Evolutionary conservation across 2,797 vertebrate species (phyloP), one percentile per base, ranked within the genome.

Genomic region (Capromys pilorides): DNA sequence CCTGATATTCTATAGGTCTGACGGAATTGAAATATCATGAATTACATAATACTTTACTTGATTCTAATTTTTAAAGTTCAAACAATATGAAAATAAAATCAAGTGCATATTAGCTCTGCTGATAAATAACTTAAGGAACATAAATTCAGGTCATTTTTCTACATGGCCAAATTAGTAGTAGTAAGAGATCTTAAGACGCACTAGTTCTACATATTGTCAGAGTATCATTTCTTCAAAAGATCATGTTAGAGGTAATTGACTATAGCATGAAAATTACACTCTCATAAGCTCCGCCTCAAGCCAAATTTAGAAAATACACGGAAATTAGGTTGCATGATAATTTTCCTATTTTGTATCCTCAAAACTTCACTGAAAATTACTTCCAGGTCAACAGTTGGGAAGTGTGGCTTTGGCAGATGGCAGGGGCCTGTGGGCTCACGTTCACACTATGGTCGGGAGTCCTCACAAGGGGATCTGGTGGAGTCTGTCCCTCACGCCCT

Each of bases 41-140:
- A 61, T 91, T 88, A 91, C 57, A 66, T 57, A 66, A 83, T 64
- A 82, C 26, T 87, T 28, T 83, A 82, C 61, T 88, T 75, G 67
- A 69, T 36, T 73, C 54, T 22, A 85, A 85, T n/a, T 89, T 92
- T 66, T 71, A 54, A 71, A 88, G 64, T 75, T 93, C 73, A 86
- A 93, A 73, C 41, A 36, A 31, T 36, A 79, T 3, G 4, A 28
- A 69, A 85, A 26, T 71, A 80, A 92, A 88, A 85, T 92, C 45
- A 66, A 64, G 45, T 18, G 73, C 26, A 86, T 22, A 28, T 9
- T 5, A 80, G 36, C 45, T 51, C 39, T 73, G 21, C 71, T 73
- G 39, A 26, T 12, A 36, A 73, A 28, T 79, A 73, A 41, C 5
- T 11, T 82, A 87, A 75, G 10, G 10, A 82, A 91, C 77, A 94